A percentile compares a stretch with the other conserved stretches of the same genome.
phyloP scores from a whole-genome alignment of 1,140 invertebrate species.

The Brachionus sp. region DNA sequence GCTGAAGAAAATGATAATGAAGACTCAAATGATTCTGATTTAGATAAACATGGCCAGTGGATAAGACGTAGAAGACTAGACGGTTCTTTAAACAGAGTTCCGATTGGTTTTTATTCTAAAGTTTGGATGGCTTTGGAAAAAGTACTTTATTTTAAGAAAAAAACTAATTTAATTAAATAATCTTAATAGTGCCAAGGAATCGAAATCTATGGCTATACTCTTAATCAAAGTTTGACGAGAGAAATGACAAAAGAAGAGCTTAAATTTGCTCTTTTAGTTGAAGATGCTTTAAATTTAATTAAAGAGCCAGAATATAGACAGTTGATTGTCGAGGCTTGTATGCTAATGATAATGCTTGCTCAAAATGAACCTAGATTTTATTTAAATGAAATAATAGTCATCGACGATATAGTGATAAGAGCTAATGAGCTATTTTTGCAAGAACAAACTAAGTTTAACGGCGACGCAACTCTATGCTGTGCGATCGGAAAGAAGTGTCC shows the following conservation, averaged over 20 bases:
- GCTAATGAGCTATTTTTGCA: slow-evolving; percentile 91
- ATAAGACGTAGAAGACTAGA: slow-evolving; percentile 83
- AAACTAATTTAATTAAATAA: slow-evolving; percentile 50
- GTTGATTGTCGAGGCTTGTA: slow-evolving; percentile 90
- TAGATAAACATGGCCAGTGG: slow-evolving; percentile 87
- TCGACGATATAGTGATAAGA: slow-evolving; percentile 86
- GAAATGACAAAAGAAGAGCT: slow-evolving; percentile 98
- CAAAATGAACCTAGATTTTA: slow-evolving; percentile 73
- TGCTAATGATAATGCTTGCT: slow-evolving; percentile 83
- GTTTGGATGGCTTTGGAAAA: slow-evolving; percentile 86
- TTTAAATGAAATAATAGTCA: slow-evolving; percentile 71
- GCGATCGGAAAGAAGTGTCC: slow-evolving; percentile 23
- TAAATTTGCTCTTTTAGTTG: slow-evolving; percentile 95
- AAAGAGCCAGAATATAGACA: slow-evolving; percentile 97
- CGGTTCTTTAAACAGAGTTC: slow-evolving; percentile 93
- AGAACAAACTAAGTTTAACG: slow-evolving; percentile 72
- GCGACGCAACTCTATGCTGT: slow-evolving; percentile 27
- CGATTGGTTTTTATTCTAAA: slow-evolving; percentile 87
- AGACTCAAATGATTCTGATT: slow-evolving; percentile 10
- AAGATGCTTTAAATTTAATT: slow-evolving; percentile 92
- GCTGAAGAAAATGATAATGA: slow-evolving; percentile 26
- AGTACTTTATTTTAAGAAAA: slow-evolving; percentile 60
- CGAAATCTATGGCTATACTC: slow-evolving; percentile 79
- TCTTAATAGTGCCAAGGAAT: slow-evolving; percentile 77
- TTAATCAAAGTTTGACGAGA: slow-evolving; percentile 83